phyloP scores from a whole-genome alignment of 1,140 invertebrate species.

The Trichonephila inaurata region DNA sequence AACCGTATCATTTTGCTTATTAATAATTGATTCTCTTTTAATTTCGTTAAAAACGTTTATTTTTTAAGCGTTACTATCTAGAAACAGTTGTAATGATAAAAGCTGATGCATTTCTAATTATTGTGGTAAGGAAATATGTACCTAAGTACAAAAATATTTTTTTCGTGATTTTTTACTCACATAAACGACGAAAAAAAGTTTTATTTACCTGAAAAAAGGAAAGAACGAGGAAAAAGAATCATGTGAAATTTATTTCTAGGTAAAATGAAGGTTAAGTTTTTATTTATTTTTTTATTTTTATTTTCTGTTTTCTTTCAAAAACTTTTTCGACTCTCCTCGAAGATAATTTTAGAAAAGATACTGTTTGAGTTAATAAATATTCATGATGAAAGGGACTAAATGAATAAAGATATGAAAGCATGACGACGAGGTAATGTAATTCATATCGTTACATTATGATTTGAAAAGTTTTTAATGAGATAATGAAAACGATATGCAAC shows the following conservation, averaged over 20 bases:
- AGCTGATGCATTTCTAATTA: slow-evolving; percentile 33
- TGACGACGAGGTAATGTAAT: neutral
- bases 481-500: neutral
- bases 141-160: slow-evolving; percentile 7
- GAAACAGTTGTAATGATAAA: neutral
- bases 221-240: neutral
- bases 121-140: neutral
- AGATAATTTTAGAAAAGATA: slow-evolving; percentile 39
- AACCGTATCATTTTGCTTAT: neutral
- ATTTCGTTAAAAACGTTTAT: neutral
- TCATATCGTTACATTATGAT: neutral
- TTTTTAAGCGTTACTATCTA: neutral
- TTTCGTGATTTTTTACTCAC: neutral
- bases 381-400: slow-evolving; percentile 38
- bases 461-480: slow-evolving; percentile 32
- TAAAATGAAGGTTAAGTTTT: slow-evolving; percentile 12
- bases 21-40: neutral
- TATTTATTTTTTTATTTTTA: neutral
- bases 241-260: slow-evolving; percentile 23
- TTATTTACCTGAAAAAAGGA: neutral
- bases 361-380: slow-evolving; percentile 45
- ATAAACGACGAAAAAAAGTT: slow-evolving; percentile 15
- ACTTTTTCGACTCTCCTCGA: neutral
- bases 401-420: slow-evolving; percentile 8
- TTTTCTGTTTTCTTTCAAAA: neutral